Evolutionary conservation across 2,888 invertebrate species (phyloP).

Genomic region (Hylaea fasciaria): DNA sequence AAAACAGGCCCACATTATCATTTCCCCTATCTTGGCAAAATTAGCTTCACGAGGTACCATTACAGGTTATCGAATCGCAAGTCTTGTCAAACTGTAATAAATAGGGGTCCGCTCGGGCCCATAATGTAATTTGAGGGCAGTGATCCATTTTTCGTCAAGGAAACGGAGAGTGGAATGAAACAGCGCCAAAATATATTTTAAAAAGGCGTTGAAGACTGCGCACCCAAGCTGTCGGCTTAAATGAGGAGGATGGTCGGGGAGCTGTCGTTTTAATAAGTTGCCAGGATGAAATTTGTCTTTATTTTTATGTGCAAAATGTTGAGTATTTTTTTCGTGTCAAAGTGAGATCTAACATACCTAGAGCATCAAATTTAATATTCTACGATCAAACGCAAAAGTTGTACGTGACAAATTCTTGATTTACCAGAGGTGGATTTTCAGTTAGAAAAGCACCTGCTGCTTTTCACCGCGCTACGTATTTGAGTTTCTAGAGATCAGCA

Average conservation of each 20-base stretch:
- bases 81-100: conserved; percentile 36
- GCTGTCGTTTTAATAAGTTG: not conserved
- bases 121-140: conserved; percentile 32
- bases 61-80: conserved; percentile 32
- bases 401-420: not conserved
- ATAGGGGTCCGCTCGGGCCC: conserved; percentile 29
- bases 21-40: conserved; percentile 28
- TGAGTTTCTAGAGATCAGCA: not conserved
- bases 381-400: not conserved
- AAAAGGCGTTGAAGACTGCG: conserved; percentile 15
- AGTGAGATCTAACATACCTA: no score
- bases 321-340: not conserved
- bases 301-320: not conserved
- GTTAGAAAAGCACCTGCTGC: not conserved
- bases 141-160: conserved; percentile 32
- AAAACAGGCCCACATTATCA: conserved; percentile 27
- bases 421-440: not conserved
- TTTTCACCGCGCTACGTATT: not conserved
- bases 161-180: conserved; percentile 27
- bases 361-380: no score
- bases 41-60: conserved; percentile 23
- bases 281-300: not conserved
- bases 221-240: conserved; percentile 1
- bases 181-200: conserved; percentile 18
- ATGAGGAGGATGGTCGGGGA: conserved; percentile 2